Conservation (phyloP, 2,888 invertebrate species). For the Rhynchonema sp. region DNA sequence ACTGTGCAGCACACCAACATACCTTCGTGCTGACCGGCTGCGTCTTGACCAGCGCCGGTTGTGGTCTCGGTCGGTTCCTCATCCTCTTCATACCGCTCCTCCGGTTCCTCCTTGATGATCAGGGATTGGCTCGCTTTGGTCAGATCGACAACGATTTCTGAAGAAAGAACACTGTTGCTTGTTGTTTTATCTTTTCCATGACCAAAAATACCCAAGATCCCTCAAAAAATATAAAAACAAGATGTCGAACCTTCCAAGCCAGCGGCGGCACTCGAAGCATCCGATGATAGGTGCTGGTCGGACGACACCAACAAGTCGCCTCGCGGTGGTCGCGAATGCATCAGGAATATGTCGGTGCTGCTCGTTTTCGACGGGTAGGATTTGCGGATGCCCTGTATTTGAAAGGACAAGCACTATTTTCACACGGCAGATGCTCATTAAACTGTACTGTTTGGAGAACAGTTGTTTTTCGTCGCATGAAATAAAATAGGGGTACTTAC, state of each 20-base stretch:
- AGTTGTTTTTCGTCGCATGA: too few species aligned
- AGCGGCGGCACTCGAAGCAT: background rate
- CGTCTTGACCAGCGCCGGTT: background rate
- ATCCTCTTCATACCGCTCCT: background rate
- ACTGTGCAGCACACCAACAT: too few species aligned
- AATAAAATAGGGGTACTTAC: too few species aligned
- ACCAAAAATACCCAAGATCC: too few species aligned
- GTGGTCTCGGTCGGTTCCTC: background rate
- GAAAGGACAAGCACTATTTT: too few species aligned
- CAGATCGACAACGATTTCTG: background rate
- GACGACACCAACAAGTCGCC: background rate
- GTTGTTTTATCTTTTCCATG: too few species aligned
- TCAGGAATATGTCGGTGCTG: constrained; percentile 11
- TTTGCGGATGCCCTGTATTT: constrained; percentile 11
- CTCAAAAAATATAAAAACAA: too few species aligned
- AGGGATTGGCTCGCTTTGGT: background rate
- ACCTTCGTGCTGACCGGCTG: too few species aligned
- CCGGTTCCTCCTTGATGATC: background rate
- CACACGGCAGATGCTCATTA: too few species aligned
- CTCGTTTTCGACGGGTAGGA: constrained; percentile 12
- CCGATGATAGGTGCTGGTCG: background rate
- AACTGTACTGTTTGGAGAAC: too few species aligned
- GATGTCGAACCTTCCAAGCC: too few species aligned
- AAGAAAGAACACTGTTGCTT: too few species aligned
- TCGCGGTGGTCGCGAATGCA: background rate